Percentiles rank a stretch among this genome's conserved stretches.
These are phyloP conservation scores for Corythoichthys intestinalis DNA, from an alignment of 2,113 vertebrate genomes.

Conservation along the genomic window DNA sequence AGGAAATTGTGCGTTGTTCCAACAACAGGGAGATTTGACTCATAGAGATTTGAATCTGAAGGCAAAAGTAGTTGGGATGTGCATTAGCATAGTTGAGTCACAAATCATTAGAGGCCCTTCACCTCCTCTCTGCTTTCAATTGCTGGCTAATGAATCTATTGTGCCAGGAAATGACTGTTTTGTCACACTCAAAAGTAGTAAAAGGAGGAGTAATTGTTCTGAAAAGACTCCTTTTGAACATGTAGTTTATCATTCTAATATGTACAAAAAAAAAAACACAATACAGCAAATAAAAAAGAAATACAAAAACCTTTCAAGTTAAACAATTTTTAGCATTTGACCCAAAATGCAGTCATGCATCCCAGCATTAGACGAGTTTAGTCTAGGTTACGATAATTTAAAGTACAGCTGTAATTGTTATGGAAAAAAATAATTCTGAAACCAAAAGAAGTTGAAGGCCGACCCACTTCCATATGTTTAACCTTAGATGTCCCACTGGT, in stretches of 20 bases:
- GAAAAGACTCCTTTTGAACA: not conserved
- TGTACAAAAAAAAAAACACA: not conserved
- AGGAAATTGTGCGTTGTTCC: not conserved
- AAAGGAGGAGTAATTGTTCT: not conserved
- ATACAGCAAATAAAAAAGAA: too few species aligned
- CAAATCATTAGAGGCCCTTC: slow-evolving; percentile 28
- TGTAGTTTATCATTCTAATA: not conserved
- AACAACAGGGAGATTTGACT: not conserved
- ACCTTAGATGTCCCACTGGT: not conserved
- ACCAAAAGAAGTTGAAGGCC: not conserved
- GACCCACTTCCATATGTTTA: not conserved
- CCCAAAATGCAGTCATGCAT: too few species aligned
- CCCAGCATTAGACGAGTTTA: too few species aligned
- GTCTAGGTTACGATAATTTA: not conserved
- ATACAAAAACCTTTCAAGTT: too few species aligned
- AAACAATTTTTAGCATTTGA: too few species aligned
- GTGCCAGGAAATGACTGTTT: slow-evolving; percentile 34
- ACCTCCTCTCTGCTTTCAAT: slow-evolving; percentile 21
- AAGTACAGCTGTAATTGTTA: not conserved
- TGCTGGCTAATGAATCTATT: slow-evolving; percentile 59
- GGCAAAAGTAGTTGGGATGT: slow-evolving; percentile 28
- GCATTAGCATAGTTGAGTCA: slow-evolving; percentile 29
- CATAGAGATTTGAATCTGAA: slow-evolving; percentile 17
- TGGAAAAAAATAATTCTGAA: not conserved
- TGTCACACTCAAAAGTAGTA: not conserved